Percentiles rank a stretch among this genome's conserved stretches.
Conservation (phyloP, 2,113 vertebrate genomes). For the Strix uralensis region DNA sequence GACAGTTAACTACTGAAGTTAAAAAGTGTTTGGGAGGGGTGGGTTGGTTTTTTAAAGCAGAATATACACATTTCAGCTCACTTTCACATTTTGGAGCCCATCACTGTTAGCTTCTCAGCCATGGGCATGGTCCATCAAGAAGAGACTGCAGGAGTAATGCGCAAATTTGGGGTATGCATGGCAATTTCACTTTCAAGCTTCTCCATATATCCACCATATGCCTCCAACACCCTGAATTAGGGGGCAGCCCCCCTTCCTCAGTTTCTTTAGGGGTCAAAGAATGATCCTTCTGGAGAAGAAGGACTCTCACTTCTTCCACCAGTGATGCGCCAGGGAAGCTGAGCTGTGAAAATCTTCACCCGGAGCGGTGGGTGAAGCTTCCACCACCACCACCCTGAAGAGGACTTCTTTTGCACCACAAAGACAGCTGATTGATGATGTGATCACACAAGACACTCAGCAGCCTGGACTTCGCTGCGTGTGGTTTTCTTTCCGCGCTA, state of each 20-base stretch:
- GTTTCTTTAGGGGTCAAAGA: neutral
- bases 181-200: neutral
- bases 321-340: neutral
- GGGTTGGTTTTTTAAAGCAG: neutral
- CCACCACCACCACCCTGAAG: neutral
- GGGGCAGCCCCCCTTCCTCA: neutral
- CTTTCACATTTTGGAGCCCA: neutral
- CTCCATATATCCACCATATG: accelerated
- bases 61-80: neutral
- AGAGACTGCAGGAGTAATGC: neutral
- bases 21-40: neutral
- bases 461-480: neutral
- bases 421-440: neutral
- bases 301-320: neutral
- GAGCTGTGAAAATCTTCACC: neutral
- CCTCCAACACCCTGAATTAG: neutral
- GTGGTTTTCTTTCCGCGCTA: neutral
- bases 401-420: accelerated
- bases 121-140: neutral
- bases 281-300: neutral
- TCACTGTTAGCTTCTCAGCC: neutral
- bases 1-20: neutral
- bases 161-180: neutral
- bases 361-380: neutral
- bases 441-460: neutral